Conservation (phyloP, 2,797 vertebrate genomes). For the Tenualosa thibaudeaui region DNA sequence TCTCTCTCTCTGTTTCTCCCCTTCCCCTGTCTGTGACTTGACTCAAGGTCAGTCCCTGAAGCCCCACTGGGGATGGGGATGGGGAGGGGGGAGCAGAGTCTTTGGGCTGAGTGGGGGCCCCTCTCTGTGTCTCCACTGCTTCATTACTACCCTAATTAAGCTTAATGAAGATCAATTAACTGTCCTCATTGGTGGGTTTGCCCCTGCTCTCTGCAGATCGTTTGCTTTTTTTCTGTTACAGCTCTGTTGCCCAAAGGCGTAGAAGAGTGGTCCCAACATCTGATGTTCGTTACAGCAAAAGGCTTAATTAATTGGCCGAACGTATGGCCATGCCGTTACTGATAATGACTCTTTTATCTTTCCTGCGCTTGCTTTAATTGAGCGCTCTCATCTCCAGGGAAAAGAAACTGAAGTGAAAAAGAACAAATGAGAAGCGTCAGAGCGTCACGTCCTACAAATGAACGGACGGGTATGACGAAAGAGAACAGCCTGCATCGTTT, state of each 20-base stretch:
- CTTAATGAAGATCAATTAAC: constrained; percentile 79
- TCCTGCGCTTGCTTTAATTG: constrained; percentile 13
- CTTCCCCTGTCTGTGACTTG: background rate
- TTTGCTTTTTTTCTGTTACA: constrained; percentile 37
- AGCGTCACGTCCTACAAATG: constrained; percentile 4
- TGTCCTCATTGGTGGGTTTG: constrained; percentile 50
- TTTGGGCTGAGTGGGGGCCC: constrained; percentile 43
- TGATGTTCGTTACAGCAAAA: constrained; percentile 28
- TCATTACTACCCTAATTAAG: constrained; percentile 70
- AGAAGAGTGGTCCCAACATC: constrained; percentile 22
- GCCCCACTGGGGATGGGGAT: background rate
- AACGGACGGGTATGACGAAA: background rate
- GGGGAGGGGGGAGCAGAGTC: constrained; percentile 39
- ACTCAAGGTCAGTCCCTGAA: constrained; percentile 62
- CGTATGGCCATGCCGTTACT: constrained; percentile 47
- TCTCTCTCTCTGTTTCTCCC: constrained; percentile 29
- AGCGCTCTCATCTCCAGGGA: background rate
- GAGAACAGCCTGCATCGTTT: background rate
- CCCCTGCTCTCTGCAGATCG: constrained; percentile 48
- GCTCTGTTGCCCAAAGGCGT: constrained; percentile 34
- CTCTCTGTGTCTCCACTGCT: constrained; percentile 59
- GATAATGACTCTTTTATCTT: constrained; percentile 63
- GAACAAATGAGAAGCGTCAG: background rate
- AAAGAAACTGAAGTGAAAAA: background rate
- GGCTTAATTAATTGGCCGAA: constrained; percentile 59